Conservation (phyloP, 53 echinoderm and acorn worm genomes). For the Hippasteria phrygiana region DNA sequence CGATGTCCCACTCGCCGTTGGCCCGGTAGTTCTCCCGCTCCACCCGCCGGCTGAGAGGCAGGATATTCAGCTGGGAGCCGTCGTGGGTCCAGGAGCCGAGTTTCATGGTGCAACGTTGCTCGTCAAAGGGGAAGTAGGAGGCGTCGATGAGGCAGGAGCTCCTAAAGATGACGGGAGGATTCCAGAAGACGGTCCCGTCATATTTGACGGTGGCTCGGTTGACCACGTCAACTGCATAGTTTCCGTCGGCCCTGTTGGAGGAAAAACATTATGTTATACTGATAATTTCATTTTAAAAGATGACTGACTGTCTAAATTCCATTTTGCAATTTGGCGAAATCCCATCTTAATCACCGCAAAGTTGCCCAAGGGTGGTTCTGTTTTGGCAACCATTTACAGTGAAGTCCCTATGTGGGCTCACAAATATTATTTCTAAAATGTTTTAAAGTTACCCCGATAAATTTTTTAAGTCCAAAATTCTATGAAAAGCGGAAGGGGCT, state of each 20-base stretch:
- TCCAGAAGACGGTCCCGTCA: slow-evolving; percentile 91
- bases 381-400: too few species aligned
- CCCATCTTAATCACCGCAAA: too few species aligned
- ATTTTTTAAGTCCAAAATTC: too few species aligned
- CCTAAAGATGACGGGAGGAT: slow-evolving; percentile 87
- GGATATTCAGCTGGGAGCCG: slow-evolving; percentile 79
- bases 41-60: slow-evolving; percentile 70
- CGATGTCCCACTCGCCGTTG: slow-evolving; percentile 98
- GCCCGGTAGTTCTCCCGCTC: slow-evolving; percentile 87
- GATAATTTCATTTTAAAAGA: too few species aligned
- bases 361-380: too few species aligned
- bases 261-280: too few species aligned
- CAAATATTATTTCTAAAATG: too few species aligned
- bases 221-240: slow-evolving; percentile 73
- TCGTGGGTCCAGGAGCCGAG: slow-evolving; percentile 95
- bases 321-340: too few species aligned
- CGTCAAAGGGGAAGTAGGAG: slow-evolving; percentile 94
- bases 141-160: slow-evolving; percentile 93
- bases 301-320: too few species aligned
- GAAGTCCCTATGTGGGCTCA: too few species aligned
- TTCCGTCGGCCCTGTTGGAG: slow-evolving; percentile 80
- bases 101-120: slow-evolving; percentile 92
- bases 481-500: too few species aligned
- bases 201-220: slow-evolving; percentile 84
- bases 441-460: too few species aligned